Evolutionary conservation across 2,888 invertebrate species (phyloP).

Genomic region (Dermolepida albohirtum): DNA sequence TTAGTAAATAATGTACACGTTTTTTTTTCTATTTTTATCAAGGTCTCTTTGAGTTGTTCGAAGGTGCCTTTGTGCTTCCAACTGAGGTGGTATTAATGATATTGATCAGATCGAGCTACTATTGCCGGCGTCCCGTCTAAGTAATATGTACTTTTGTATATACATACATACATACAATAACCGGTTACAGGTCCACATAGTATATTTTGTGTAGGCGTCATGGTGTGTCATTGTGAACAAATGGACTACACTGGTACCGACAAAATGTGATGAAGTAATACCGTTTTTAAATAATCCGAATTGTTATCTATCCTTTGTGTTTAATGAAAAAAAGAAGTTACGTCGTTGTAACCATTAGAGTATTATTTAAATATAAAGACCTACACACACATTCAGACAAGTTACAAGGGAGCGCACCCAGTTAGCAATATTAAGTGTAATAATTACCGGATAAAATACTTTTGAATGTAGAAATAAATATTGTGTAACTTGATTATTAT

Average conservation of each 20-base stretch:
- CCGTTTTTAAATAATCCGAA: slow-evolving; percentile 27
- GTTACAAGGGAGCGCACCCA: slow-evolving; percentile 12
- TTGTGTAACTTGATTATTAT: neutral
- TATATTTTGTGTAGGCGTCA: slow-evolving; percentile 37
- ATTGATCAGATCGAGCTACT: slow-evolving; percentile 52
- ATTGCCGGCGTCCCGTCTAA: slow-evolving; percentile 43
- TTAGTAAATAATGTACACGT: slow-evolving; percentile 9
- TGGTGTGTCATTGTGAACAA: slow-evolving; percentile 39
- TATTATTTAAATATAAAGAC: slow-evolving; percentile 14
- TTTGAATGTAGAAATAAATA: neutral
- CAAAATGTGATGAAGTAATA: slow-evolving; percentile 39
- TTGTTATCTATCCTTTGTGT: slow-evolving; percentile 26
- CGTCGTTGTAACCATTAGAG: slow-evolving; percentile 12
- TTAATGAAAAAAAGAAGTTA: slow-evolving; percentile 30
- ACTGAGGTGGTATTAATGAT: slow-evolving; percentile 49
- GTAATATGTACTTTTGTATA: slow-evolving; percentile 6
- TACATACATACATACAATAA: slow-evolving; percentile 13
- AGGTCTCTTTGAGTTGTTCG: slow-evolving; percentile 31
- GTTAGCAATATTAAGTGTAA: neutral
- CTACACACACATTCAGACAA: slow-evolving; percentile 2
- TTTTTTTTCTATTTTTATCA: slow-evolving; percentile 28
- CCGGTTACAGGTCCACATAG: slow-evolving; percentile 32
- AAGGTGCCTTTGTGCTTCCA: slow-evolving; percentile 35
- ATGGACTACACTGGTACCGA: slow-evolving; percentile 36
- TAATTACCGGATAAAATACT: neutral